phyloP scores from a whole-genome alignment of 2,113 vertebrate species.

The Nesospiza acunhae region DNA sequence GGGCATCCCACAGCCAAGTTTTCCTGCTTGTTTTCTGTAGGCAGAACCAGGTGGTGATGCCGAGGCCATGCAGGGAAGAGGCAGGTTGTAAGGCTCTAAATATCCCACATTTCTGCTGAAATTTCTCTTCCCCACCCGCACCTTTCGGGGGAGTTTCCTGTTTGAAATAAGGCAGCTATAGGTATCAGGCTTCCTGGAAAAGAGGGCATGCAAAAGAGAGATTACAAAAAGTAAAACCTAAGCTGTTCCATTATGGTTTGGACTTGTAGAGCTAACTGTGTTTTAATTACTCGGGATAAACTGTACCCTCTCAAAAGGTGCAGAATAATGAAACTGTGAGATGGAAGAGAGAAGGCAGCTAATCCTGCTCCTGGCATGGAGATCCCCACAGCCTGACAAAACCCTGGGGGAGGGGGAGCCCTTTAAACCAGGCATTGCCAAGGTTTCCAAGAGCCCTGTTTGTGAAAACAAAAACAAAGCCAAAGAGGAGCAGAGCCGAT shows the following conservation, averaged over 20 bases:
- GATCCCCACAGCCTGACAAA: slow-evolving; percentile 44
- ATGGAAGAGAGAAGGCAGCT: slow-evolving; percentile 60
- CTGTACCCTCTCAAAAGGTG: slow-evolving; percentile 62
- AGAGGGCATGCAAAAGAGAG: neutral
- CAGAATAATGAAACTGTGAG: slow-evolving; percentile 17
- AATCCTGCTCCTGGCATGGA: slow-evolving; percentile 56
- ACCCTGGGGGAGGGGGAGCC: slow-evolving; percentile 36
- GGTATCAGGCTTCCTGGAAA: neutral
- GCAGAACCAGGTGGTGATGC: neutral
- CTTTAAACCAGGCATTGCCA: slow-evolving; percentile 37
- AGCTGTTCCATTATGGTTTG: slow-evolving; percentile 30
- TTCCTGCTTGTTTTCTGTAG: neutral
- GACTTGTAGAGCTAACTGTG: slow-evolving; percentile 38
- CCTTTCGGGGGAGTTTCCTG: neutral
- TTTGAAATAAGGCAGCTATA: neutral
- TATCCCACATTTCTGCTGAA: neutral
- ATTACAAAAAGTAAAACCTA: slow-evolving; percentile 16
- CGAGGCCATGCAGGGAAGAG: neutral
- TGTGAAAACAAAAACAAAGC: slow-evolving; percentile 48
- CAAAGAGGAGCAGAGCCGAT: neutral
- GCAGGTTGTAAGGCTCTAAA: neutral
- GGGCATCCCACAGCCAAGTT: neutral
- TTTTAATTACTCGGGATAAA: slow-evolving; percentile 60
- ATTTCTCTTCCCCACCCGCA: neutral
- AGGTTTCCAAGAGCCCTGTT: slow-evolving; percentile 58